Evolutionary conservation across 2,888 invertebrate genomes (phyloP).

Genomic region (Meiosimyza platycephala): DNA sequence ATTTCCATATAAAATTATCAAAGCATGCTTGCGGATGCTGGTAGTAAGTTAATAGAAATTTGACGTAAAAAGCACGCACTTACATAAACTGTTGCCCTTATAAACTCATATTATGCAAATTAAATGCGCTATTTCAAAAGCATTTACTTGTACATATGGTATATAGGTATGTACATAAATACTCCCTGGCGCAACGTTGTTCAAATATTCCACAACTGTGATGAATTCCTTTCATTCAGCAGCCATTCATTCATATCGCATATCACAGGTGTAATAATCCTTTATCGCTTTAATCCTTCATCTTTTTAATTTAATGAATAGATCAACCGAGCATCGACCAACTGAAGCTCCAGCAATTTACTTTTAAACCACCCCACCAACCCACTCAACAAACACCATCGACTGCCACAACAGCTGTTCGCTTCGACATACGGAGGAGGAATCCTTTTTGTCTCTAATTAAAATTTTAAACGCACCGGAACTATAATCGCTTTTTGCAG

Average conservation of each 20-base stretch:
- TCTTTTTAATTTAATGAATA: slow-evolving; percentile 31
- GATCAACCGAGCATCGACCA: slow-evolving; percentile 21
- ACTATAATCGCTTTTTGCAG: slow-evolving; percentile 8
- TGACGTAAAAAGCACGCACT: neutral
- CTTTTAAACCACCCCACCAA: neutral
- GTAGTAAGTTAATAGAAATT: no score
- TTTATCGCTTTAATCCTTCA: slow-evolving; percentile 20
- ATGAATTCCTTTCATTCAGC: slow-evolving; percentile 3
- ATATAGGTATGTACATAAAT: no score
- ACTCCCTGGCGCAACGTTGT: neutral
- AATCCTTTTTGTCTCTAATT: slow-evolving; percentile 31
- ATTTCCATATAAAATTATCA: neutral
- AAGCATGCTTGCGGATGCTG: no score
- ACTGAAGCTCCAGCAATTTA: neutral
- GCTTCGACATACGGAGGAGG: slow-evolving; percentile 9
- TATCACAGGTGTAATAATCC: slow-evolving; percentile 19
- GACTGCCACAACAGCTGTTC: neutral
- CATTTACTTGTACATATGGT: neutral
- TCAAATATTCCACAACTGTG: neutral
- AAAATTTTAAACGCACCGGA: slow-evolving; percentile 34
- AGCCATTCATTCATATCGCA: neutral
- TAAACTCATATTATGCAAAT: neutral
- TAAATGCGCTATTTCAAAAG: neutral
- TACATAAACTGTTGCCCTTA: no score
- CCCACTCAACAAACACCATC: neutral